phyloP scores from a whole-genome alignment of 2,113 vertebrate species.

The Canis aureus region DNA sequence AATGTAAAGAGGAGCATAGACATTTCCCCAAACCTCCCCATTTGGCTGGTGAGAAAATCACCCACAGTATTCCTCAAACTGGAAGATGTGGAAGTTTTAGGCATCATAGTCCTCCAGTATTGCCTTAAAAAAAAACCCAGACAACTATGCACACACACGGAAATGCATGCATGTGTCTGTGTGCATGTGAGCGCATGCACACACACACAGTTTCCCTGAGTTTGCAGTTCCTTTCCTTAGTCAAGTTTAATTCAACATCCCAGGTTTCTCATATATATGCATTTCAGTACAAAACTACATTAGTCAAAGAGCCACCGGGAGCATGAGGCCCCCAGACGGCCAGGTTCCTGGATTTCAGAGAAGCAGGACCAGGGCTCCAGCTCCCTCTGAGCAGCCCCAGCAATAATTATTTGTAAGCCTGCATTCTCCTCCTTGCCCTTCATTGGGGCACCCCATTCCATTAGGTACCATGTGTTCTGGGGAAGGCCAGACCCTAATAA shows the following conservation, averaged over 20 bases:
- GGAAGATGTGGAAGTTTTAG: neutral
- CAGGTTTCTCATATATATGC: neutral
- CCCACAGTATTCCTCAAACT: neutral
- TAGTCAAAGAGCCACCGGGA: neutral
- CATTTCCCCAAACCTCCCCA: neutral
- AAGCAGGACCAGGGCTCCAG: neutral
- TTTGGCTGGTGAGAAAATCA: neutral
- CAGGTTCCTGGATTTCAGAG: conserved; percentile 51
- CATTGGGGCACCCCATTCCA: neutral
- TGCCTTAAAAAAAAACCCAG: neutral
- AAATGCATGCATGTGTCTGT: neutral
- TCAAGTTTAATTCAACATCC: neutral
- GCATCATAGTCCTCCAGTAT: neutral
- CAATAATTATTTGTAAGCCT: neutral
- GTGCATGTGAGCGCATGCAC: neutral
- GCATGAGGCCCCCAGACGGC: neutral
- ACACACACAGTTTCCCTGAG: neutral
- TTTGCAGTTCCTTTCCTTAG: neutral
- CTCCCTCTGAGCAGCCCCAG: neutral
- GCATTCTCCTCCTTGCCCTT: neutral
- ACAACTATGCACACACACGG: neutral
- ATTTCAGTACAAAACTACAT: neutral
- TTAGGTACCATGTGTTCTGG: neutral
- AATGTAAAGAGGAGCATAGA: neutral
- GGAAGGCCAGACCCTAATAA: neutral